Evolutionary conservation across 2,888 invertebrate species (phyloP), one percentile per base, ranked within the genome.

Genomic region (Minunthozetes semirufus): DNA sequence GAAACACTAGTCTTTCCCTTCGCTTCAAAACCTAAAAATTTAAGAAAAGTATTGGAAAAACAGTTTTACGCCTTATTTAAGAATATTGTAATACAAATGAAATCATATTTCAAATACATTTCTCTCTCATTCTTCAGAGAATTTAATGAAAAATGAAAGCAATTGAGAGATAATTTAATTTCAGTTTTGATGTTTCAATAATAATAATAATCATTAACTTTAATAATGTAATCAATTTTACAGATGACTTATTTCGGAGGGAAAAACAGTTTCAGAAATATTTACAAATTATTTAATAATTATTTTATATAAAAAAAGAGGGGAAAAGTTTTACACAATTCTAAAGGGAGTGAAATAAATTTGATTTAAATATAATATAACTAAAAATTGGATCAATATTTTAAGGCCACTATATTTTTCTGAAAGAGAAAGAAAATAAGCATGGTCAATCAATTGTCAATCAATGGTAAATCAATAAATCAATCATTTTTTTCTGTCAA

Each of bases 161-260:
- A 19, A 50, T 19, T 50, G 19, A 50, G 17, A n/a, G 11, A 17
- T 19, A 2, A 17, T 50, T 22, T 56, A 25, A 56, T 56, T 11
- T 6, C 4, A 5, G 53, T n/a, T 19, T 19, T 56, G 56, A 56
- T 56, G 11, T 22, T 56, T 56, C 11, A 19, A 13, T 56, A 56
- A 13, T 56, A 56, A 56, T 61, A 61, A 61, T 61, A 11, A n/a
- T 33, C 61, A 61, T 22, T 19, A 19, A 50, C 17, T 13, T 56
- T 61, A 61, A 61, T 61, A 1, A 61, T 61, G 61, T 29, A 61
- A 61, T 61, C n/a, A 61, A n/a, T 61, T 61, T 61, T 61, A 61
- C 61, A 61, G 61, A 61, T 61, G 61, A 61, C 17, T 61, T 29
- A 27, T n/a, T 59, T n/a, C 17, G 42, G 42, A 42, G 42, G 42